phyloP scores from a whole-genome alignment of 2,888 invertebrate genomes.

The Stegana nigrithorax region DNA sequence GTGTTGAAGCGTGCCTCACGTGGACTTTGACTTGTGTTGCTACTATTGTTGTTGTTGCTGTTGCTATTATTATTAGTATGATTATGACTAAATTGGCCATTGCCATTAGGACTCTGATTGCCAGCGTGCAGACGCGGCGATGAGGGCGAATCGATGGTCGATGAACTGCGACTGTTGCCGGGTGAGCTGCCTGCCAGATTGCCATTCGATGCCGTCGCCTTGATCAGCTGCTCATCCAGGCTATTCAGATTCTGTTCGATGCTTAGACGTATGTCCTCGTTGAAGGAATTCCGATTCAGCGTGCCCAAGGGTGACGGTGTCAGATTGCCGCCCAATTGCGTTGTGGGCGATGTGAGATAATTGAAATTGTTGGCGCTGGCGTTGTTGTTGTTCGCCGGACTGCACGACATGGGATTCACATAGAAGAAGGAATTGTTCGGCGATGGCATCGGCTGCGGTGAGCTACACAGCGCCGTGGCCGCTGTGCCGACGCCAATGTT shows the following conservation, averaged over 20 bases:
- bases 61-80: slow-evolving; percentile 15
- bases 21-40: slow-evolving; percentile 4
- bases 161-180: slow-evolving; percentile 60
- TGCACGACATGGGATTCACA: slow-evolving; percentile 67
- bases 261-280: slow-evolving; percentile 61
- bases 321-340: slow-evolving; percentile 49
- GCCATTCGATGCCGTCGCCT: slow-evolving; percentile 68
- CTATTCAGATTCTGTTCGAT: slow-evolving; percentile 69
- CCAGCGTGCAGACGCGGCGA: slow-evolving; percentile 45
- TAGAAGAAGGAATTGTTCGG: slow-evolving; percentile 67
- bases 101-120: slow-evolving; percentile 36
- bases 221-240: slow-evolving; percentile 74
- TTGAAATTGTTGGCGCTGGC: slow-evolving; percentile 57
- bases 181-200: slow-evolving; percentile 56
- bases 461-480: slow-evolving; percentile 31
- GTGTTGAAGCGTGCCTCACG: slow-evolving; percentile 65
- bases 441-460: slow-evolving; percentile 43
- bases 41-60: slow-evolving; percentile 31
- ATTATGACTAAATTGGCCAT: slow-evolving; percentile 10
- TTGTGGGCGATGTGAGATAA: slow-evolving; percentile 56
- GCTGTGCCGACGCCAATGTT: slow-evolving; percentile 55
- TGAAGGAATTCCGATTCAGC: slow-evolving; percentile 65
- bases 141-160: slow-evolving; percentile 58
- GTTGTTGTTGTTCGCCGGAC: slow-evolving; percentile 56
- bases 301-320: slow-evolving; percentile 67